Conservation (phyloP, 2,888 invertebrate species). For the Apamea sordens region DNA sequence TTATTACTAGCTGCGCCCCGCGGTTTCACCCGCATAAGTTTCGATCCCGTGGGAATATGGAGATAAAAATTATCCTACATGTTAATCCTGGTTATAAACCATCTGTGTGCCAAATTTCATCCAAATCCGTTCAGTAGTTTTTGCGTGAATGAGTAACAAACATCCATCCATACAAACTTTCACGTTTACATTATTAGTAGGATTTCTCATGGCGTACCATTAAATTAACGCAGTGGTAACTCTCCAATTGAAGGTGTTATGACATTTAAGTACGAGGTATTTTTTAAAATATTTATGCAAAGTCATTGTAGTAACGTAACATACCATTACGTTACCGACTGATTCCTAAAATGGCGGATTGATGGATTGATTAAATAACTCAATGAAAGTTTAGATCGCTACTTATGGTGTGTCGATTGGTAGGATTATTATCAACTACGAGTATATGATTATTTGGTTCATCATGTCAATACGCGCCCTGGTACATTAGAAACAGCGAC, state of each 20-base stretch:
- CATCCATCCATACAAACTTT: no score
- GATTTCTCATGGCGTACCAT: neutral
- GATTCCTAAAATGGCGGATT: constrained; percentile 7
- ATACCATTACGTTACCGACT: neutral
- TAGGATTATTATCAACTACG: neutral
- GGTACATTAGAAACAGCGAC: no score
- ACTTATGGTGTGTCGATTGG: constrained; percentile 7
- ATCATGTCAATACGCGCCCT: no score
- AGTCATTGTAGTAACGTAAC: constrained; percentile 33
- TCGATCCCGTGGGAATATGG: no score
- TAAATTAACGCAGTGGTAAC: neutral
- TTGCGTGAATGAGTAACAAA: no score
- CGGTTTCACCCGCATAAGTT: no score
- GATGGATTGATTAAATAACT: constrained; percentile 43
- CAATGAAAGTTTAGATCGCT: constrained; percentile 13
- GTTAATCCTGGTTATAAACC: no score
- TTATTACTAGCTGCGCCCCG: no score
- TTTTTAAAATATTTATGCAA: constrained; percentile 13
- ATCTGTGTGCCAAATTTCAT: no score
- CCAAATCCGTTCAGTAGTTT: no score
- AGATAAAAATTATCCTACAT: no score
- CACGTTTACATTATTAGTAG: no score
- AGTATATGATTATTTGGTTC: neutral
- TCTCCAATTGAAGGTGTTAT: neutral
- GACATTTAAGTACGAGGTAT: constrained; percentile 15